These are phyloP conservation scores for Acropternis orthonyx DNA, from an alignment of 2,797 vertebrate genomes.

Conservation along the genomic window DNA sequence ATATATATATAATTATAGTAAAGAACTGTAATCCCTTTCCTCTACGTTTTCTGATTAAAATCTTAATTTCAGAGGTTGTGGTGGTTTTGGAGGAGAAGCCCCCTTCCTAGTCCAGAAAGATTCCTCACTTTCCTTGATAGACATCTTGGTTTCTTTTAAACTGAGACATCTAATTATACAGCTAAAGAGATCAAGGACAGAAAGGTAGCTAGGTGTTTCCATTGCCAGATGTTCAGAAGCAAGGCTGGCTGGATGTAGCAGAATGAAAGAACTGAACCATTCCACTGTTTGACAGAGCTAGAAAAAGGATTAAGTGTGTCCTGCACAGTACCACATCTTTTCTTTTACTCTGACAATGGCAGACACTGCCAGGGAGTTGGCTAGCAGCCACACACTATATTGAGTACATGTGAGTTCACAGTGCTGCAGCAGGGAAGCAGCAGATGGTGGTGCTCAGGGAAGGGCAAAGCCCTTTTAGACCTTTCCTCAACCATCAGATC, in stretches of 20 bases:
- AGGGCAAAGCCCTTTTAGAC: neutral
- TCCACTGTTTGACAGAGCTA: neutral
- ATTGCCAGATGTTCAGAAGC: neutral
- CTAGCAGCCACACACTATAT: accelerated
- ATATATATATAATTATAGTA: too few species aligned
- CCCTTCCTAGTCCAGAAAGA: too few species aligned
- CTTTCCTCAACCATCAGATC: neutral
- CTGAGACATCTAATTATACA: neutral
- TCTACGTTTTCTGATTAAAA: too few species aligned
- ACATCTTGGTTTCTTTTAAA: too few species aligned
- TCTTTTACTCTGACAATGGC: neutral
- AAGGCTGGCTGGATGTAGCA: neutral
- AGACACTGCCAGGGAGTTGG: neutral
- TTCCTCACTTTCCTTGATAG: too few species aligned
- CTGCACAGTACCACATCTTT: neutral
- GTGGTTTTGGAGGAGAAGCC: too few species aligned
- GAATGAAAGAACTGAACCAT: neutral
- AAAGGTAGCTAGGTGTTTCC: neutral
- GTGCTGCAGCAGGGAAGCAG: neutral
- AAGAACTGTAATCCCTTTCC: too few species aligned
- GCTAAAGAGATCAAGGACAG: neutral
- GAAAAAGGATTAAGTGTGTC: neutral
- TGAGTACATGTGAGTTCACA: neutral
- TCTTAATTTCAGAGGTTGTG: too few species aligned
- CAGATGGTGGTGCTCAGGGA: neutral